These are phyloP conservation scores for Intellagama lesueurii DNA, from an alignment of 2,797 vertebrate genomes.

Conservation along the genomic window DNA sequence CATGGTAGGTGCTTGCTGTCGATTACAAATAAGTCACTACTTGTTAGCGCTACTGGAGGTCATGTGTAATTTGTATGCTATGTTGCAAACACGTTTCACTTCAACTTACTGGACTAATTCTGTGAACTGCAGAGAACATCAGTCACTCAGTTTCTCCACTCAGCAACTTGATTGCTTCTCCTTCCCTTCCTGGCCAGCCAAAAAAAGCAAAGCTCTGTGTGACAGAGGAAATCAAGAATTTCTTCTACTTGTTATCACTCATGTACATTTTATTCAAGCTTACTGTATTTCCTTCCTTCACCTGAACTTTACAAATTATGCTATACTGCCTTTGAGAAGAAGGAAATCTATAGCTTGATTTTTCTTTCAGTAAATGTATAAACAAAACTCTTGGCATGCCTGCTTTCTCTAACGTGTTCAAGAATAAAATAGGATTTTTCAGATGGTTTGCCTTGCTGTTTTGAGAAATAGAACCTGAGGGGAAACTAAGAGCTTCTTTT, in stretches of 20 bases:
- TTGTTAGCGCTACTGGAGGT: background rate
- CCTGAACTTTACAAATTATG: background rate
- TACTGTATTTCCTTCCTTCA: background rate
- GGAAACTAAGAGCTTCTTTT: background rate
- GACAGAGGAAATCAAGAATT: background rate
- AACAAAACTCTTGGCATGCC: background rate
- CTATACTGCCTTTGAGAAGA: background rate
- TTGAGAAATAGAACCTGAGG: background rate
- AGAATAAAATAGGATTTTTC: background rate
- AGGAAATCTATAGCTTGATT: background rate
- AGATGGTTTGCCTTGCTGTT: rapidly evolving
- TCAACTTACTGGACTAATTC: background rate
- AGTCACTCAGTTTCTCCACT: background rate
- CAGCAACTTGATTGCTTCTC: background rate
- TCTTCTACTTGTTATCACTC: background rate
- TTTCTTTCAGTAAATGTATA: background rate
- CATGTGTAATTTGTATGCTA: background rate
- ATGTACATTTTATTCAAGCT: background rate
- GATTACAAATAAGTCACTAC: background rate
- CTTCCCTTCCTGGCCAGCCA: background rate
- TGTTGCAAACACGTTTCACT: background rate
- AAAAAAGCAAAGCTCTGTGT: background rate
- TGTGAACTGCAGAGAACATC: background rate
- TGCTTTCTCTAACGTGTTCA: background rate
- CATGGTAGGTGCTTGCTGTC: background rate